Percentiles rank a stretch among this genome's conserved stretches.
These are phyloP conservation scores for Trypoxylon attenuatum DNA, from an alignment of 2,888 invertebrate genomes.

Conservation along the genomic window DNA sequence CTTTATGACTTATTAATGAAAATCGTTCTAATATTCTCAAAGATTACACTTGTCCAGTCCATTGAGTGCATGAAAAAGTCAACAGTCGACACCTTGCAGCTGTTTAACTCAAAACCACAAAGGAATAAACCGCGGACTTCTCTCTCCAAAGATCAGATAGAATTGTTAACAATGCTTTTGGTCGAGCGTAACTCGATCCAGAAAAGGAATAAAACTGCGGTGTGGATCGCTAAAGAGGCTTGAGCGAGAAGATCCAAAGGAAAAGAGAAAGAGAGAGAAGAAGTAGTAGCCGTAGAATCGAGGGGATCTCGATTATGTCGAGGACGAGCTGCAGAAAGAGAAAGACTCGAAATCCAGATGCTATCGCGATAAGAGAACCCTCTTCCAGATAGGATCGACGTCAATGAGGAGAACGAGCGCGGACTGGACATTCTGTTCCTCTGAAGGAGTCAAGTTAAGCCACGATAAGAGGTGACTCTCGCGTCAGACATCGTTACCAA, in stretches of 20 bases:
- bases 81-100: too few relatives aligned
- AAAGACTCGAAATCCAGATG: slow-evolving; percentile 23
- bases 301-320: slow-evolving; percentile 5
- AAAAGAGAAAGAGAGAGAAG: not conserved
- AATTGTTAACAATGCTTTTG: too few relatives aligned
- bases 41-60: too few relatives aligned
- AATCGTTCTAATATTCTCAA: too few relatives aligned
- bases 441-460: slow-evolving; percentile 26
- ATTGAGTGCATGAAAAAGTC: too few relatives aligned
- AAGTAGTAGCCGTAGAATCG: not conserved
- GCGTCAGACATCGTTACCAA: slow-evolving; percentile 22
- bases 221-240: not conserved
- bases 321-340: not conserved
- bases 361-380: slow-evolving; percentile 13
- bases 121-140: too few relatives aligned
- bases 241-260: not conserved
- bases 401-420: slow-evolving; percentile 15
- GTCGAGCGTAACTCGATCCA: too few relatives aligned
- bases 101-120: too few relatives aligned
- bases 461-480: slow-evolving; percentile 25
- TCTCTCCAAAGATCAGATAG: too few relatives aligned
- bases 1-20: too few relatives aligned
- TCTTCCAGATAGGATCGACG: slow-evolving; percentile 26
- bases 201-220: not conserved
- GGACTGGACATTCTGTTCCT: slow-evolving; percentile 5